Conservation (phyloP, 1,140 invertebrate genomes). For the Pseudomyrmex gracilis region DNA sequence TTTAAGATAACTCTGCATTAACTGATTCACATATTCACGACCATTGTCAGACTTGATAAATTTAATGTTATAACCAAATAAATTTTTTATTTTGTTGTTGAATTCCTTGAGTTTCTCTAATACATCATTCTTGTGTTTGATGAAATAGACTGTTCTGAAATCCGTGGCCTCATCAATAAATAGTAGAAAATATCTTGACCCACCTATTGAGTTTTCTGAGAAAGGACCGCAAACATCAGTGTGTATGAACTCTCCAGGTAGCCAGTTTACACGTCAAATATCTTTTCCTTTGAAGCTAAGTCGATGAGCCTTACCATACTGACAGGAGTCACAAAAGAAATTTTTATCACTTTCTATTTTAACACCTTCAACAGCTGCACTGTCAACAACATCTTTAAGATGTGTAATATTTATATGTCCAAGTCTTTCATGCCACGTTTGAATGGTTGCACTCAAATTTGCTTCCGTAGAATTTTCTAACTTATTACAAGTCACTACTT, state of each 20-base stretch:
- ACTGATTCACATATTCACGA: not conserved
- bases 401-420: too few relatives aligned
- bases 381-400: not conserved
- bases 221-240: not conserved
- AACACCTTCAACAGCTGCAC: not conserved
- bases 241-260: conserved; percentile 6
- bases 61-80: conserved; percentile 13
- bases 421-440: not conserved
- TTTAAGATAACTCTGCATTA: not conserved
- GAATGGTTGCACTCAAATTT: not conserved
- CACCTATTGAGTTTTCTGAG: not conserved
- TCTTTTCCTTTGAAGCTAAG: not conserved
- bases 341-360: not conserved
- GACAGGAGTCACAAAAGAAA: not conserved
- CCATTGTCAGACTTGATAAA: not conserved
- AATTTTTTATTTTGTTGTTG: conserved; percentile 8
- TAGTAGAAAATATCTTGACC: conserved; percentile 1
- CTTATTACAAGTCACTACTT: not conserved
- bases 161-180: conserved; percentile 37
- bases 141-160: conserved; percentile 18
- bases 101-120: conserved; percentile 38
- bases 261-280: too few relatives aligned
- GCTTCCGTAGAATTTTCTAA: not conserved
- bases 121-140: conserved; percentile 47
- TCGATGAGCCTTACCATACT: not conserved